These are phyloP conservation scores for Gambusia holbrooki DNA, from an alignment of 2,113 vertebrate genomes.

Conservation along the genomic window DNA sequence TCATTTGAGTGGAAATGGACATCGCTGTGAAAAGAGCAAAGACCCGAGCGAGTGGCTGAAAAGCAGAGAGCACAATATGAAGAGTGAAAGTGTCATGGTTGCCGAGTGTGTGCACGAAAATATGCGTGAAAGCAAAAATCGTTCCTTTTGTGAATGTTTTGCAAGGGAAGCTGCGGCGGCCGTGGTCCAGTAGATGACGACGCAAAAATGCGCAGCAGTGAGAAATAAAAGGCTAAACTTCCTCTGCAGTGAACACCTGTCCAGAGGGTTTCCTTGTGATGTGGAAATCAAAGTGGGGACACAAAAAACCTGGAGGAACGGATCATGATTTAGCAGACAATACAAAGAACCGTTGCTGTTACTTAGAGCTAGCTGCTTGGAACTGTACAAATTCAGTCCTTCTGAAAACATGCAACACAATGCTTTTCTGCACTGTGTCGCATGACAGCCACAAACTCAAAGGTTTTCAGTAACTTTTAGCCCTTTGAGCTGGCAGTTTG, in stretches of 20 bases:
- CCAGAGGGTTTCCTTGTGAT: not conserved
- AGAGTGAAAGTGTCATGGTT: slow-evolving; percentile 22
- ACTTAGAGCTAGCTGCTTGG: not conserved
- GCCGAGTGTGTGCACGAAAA: not conserved
- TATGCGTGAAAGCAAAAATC: slow-evolving; percentile 8
- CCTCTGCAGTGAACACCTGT: not conserved
- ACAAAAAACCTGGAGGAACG: not conserved
- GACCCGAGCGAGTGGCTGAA: slow-evolving; percentile 43
- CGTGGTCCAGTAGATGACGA: not conserved
- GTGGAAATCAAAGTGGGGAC: not conserved
- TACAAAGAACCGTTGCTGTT: not conserved
- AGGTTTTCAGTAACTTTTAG: no score
- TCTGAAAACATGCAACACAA: no score
- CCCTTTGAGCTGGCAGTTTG: not conserved
- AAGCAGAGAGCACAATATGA: slow-evolving; percentile 44
- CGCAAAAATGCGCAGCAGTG: not conserved
- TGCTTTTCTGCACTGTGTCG: no score
- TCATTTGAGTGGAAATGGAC: slow-evolving; percentile 72
- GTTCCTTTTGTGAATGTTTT: not conserved
- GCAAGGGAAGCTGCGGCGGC: not conserved
- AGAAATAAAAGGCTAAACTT: not conserved
- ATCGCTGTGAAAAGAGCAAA: slow-evolving; percentile 55
- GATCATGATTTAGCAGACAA: no score
- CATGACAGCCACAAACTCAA: no score
- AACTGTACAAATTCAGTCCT: not conserved